Percentiles rank a stretch among this genome's conserved stretches.
These are phyloP conservation scores for Vidua chalybeata DNA, from an alignment of 2,113 vertebrate species.

Conservation along the genomic window DNA sequence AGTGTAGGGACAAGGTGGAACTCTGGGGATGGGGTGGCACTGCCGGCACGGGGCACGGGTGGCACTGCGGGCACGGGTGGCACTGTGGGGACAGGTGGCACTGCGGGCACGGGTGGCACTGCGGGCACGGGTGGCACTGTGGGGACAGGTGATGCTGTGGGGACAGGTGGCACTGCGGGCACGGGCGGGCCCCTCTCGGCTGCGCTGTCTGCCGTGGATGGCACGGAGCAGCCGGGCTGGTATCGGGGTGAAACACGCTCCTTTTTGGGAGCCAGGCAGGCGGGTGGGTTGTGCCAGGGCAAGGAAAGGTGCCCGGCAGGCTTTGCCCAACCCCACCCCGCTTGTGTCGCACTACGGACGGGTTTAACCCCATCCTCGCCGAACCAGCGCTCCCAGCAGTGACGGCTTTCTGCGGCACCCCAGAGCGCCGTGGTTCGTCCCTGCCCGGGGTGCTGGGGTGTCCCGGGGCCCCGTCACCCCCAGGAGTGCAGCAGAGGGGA, in stretches of 20 bases:
- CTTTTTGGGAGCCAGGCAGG: rapidly evolving
- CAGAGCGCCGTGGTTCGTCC: rapidly evolving
- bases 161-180: background rate
- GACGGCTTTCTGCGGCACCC: background rate
- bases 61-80: background rate
- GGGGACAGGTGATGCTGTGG: no score
- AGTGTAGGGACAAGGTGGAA: no score
- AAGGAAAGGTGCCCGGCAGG: background rate
- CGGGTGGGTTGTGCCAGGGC: no score
- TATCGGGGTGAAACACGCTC: rapidly evolving
- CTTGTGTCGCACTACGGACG: background rate
- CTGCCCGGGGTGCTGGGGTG: background rate
- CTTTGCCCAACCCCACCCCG: no score
- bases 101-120: no score
- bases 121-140: no score
- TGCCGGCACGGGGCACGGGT: no score
- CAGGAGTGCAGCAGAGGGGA: no score
- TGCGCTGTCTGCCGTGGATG: background rate
- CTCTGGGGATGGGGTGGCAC: no score
- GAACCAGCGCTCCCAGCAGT: rapidly evolving
- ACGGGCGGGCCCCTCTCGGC: rapidly evolving
- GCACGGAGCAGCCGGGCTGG: rapidly evolving
- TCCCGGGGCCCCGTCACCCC: no score
- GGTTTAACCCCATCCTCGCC: background rate
- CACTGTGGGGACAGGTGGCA: no score